Base-by-base conservation (phyloP, 37 sponge, comb jelly and placozoan genomes). In the Tethya wilhelma region DNA sequence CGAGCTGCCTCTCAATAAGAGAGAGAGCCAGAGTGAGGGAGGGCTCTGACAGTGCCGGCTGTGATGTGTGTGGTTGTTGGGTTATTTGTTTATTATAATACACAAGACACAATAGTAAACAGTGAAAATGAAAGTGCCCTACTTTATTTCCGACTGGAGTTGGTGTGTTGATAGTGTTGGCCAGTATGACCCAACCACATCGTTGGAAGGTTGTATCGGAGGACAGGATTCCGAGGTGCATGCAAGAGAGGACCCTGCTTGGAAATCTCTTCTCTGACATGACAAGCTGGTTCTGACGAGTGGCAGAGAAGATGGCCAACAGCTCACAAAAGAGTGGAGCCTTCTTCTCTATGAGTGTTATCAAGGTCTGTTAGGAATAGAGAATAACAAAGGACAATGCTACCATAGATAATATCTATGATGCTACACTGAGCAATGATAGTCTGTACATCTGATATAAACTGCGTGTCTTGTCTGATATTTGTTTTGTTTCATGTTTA, bases 151-250 rank as follows among this genome's bases (percentile, higher is more conserved):
- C 78, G 6, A 20, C 29, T 46, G 38, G 57, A 1, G 33, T 30
- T 25, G 80, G 45, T 22, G 66, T 65, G 49, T 22, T n/a, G 1
- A 79, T 29, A 38, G 81, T 53, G 32, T 79, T 66, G 8, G 58
- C 41, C 23, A 87, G 65, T 17, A 74, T 43, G 20, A 56, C 67
- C 87, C 87, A 87, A 8, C 87, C 80, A 30, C 65, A 42, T 25
- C 32, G 40, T 56, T 87, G 87, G 57, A 87, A 67, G 19, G 38
- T 14, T 28, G 28, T 22, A 8, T 34, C 11, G n/a, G 26, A 33
- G 30, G 75, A 12, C 87, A 87, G 73, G 37, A 71, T 66, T 38
- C 57, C 57, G 32, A 87, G 81, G 69, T 80, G 57, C 87, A 87
- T 87, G 81, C 80, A 80, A 56, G 77, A 66, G n/a, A 80, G 64